A percentile compares a stretch with the other conserved stretches of the same genome.
These are phyloP conservation scores for Eubasilissa regina DNA, from an alignment of 1,140 invertebrate species.

Conservation along the genomic window DNA sequence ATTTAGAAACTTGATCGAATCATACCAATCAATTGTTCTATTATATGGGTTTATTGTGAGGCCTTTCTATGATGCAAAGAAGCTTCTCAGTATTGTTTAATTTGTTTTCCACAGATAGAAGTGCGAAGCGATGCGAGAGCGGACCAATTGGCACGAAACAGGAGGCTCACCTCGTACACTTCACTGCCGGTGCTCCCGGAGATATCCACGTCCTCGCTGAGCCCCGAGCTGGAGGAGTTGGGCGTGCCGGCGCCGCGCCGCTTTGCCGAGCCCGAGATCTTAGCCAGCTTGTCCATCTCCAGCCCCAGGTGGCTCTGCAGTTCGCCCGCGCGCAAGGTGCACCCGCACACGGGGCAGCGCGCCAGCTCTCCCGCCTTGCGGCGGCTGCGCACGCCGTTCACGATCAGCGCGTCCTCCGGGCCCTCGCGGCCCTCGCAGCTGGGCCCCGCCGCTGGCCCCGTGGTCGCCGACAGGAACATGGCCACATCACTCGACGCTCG, in stretches of 20 bases:
- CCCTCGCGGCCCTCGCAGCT: conserved; percentile 19
- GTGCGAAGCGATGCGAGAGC: too few species aligned
- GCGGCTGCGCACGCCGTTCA: conserved; percentile 64
- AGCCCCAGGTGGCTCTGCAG: conserved; percentile 66
- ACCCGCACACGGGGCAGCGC: conserved; percentile 69
- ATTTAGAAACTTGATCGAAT: too few species aligned
- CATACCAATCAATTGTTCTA: too few species aligned
- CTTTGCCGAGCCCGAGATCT: conserved; percentile 61
- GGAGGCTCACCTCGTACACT: conserved; percentile 64
- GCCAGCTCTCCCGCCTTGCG: conserved; percentile 68
- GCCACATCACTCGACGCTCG: too few species aligned
- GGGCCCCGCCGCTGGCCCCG: not conserved
- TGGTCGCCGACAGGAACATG: not conserved
- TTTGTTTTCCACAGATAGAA: too few species aligned
- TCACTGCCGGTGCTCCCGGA: conserved; percentile 67
- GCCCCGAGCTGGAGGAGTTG: conserved; percentile 58
- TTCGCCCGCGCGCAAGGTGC: conserved; percentile 67
- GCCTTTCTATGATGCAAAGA: too few species aligned
- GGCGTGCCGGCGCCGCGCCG: conserved; percentile 35
- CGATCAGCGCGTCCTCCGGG: conserved; percentile 32
- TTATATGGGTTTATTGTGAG: too few species aligned
- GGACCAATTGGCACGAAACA: too few species aligned
- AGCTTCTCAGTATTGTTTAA: too few species aligned
- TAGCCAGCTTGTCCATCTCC: conserved; percentile 68
- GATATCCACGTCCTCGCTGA: conserved; percentile 64